Evolutionary conservation across 2,888 invertebrate species (phyloP).

Genomic region (Zygogramma bicolorata): DNA sequence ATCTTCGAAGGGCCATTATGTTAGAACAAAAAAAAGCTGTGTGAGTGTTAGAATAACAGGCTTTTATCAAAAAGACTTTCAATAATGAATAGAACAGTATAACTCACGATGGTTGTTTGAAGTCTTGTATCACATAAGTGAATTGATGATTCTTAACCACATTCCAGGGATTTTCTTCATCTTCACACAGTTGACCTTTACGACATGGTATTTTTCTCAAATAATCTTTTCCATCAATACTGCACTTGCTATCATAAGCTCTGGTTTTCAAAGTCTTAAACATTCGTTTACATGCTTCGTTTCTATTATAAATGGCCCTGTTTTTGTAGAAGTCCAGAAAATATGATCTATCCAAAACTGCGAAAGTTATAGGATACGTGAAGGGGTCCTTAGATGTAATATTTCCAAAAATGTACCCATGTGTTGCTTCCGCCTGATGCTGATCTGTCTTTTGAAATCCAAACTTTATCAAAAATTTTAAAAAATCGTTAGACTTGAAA

Average conservation of each 20-base stretch:
- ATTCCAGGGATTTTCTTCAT: conserved; percentile 88
- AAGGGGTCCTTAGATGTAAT: conserved; percentile 81
- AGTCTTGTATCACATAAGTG: conserved; percentile 92
- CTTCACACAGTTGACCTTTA: conserved; percentile 79
- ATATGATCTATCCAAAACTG: conserved; percentile 89
- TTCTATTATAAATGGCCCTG: conserved; percentile 74
- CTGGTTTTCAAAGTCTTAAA: conserved; percentile 84
- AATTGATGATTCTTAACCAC: conserved; percentile 92
- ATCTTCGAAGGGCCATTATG: too few relatives aligned
- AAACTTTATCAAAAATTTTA: conserved; percentile 93
- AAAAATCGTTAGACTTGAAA: conserved; percentile 80
- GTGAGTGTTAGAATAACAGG: too few relatives aligned
- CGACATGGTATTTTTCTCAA: conserved; percentile 89
- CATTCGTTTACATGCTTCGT: conserved; percentile 86
- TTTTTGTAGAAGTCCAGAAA: conserved; percentile 93
- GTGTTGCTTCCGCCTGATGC: conserved; percentile 85
- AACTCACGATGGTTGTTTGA: conserved; percentile 86
- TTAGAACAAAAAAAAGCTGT: too few relatives aligned
- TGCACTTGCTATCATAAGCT: conserved; percentile 88
- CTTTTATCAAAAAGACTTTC: too few relatives aligned
- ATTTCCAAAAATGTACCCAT: conserved; percentile 97
- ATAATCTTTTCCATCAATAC: conserved; percentile 82
- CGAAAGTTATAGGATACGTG: conserved; percentile 81
- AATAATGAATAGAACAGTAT: too few relatives aligned
- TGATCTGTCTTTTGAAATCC: conserved; percentile 96